Evolutionary conservation across 2,797 vertebrate species (phyloP).

Genomic region (Iguana delicatissima): DNA sequence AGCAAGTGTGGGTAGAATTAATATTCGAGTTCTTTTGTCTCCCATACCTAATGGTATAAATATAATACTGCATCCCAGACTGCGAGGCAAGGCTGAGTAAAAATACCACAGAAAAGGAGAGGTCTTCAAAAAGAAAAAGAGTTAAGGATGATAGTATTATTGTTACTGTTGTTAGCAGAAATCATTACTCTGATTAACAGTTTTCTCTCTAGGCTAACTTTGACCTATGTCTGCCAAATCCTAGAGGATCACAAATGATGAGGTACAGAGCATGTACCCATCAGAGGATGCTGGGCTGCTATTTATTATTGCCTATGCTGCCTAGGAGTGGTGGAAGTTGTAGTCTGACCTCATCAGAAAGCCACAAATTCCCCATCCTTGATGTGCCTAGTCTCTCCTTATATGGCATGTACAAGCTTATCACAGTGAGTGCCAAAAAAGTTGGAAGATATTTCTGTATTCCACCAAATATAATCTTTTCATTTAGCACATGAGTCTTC

Average conservation of each 20-base stretch:
- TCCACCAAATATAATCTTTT: too few relatives aligned
- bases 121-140: constrained; percentile 80
- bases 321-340: neutral
- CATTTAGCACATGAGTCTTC: neutral
- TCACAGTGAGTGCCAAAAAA: neutral
- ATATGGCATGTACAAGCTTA: constrained; percentile 2
- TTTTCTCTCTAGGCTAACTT: neutral
- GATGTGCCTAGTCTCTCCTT: neutral
- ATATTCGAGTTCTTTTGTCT: constrained; percentile 85
- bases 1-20: constrained; percentile 85
- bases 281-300: too few relatives aligned
- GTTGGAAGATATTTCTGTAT: neutral
- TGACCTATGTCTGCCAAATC: neutral
- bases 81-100: constrained; percentile 93
- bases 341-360: neutral
- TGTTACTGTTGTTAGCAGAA: neutral
- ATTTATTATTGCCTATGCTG: too few relatives aligned
- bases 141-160: constrained; percentile 72
- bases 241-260: neutral
- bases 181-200: neutral
- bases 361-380: too few relatives aligned
- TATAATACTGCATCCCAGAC: constrained; percentile 87
- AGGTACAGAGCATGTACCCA: too few relatives aligned
- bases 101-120: constrained; percentile 96
- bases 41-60: constrained; percentile 90